Evolutionary conservation across 1,140 invertebrate species (phyloP).

Genomic region (Notospermus geniculatus): DNA sequence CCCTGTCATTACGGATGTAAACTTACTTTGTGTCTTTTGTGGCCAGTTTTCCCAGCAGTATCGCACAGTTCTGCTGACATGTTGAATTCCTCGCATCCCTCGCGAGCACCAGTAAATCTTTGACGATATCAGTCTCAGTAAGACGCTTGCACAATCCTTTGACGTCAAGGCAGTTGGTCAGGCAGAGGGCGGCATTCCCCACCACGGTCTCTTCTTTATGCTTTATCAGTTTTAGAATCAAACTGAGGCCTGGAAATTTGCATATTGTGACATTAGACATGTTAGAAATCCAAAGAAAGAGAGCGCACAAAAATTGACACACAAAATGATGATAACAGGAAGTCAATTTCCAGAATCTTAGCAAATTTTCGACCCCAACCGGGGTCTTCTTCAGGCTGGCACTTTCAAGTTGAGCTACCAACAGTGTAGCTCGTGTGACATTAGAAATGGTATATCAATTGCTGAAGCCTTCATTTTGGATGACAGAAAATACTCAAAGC

Average conservation of each 20-base stretch:
- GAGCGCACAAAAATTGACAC: too few relatives aligned
- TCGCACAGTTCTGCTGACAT: slow-evolving; percentile 52
- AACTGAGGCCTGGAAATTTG: slow-evolving; percentile 31
- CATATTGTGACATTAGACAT: not conserved
- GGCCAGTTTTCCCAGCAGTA: slow-evolving; percentile 49
- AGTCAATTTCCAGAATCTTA: too few relatives aligned
- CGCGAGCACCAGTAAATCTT: slow-evolving; percentile 45
- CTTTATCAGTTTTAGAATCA: slow-evolving; percentile 36
- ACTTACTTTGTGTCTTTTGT: slow-evolving; percentile 45
- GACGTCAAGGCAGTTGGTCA: slow-evolving; percentile 44
- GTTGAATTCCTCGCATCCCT: slow-evolving; percentile 39
- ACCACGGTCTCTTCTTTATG: slow-evolving; percentile 40
- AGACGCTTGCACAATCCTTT: slow-evolving; percentile 34
- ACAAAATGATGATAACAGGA: too few relatives aligned
- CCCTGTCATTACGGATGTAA: not conserved
- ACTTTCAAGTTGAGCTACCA: too few relatives aligned
- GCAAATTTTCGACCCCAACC: too few relatives aligned
- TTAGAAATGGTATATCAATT: too few relatives aligned
- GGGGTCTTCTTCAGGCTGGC: too few relatives aligned
- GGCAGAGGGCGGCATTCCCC: slow-evolving; percentile 51
- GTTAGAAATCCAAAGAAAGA: too few relatives aligned
- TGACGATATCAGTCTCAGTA: slow-evolving; percentile 47
- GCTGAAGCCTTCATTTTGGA: too few relatives aligned
- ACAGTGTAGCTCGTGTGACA: too few relatives aligned
- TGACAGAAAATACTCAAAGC: too few relatives aligned